A percentile compares a stretch with the other conserved stretches of the same genome.
phyloP scores from a whole-genome alignment of 2,113 vertebrate species.

The Pristiophorus japonicus region DNA sequence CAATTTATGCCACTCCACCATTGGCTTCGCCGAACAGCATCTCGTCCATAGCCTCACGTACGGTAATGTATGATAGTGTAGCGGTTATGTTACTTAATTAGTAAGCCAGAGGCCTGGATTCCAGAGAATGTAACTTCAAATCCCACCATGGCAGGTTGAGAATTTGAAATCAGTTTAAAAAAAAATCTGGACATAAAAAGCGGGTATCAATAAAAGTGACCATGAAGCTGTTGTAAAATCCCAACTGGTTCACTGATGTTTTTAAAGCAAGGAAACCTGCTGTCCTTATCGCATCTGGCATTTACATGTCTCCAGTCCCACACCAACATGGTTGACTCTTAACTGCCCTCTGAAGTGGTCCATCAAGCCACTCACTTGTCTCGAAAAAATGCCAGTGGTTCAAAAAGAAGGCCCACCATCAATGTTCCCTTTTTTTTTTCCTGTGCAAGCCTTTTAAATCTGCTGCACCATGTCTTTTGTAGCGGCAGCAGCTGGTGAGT shows the following conservation, averaged over 20 bases:
- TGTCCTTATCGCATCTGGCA: background rate
- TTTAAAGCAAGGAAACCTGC: too few relatives aligned
- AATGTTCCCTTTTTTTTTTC: too few relatives aligned
- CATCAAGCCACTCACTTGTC: too few relatives aligned
- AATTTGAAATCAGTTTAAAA: too few relatives aligned
- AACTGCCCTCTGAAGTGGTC: background rate
- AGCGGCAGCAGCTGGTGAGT: too few relatives aligned
- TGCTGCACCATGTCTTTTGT: too few relatives aligned
- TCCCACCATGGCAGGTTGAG: too few relatives aligned
- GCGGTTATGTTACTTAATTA: background rate
- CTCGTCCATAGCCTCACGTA: background rate
- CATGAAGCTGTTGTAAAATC: background rate
- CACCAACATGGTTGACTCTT: background rate
- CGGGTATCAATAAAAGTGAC: background rate
- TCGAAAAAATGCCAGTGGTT: too few relatives aligned
- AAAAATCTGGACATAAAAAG: too few relatives aligned
- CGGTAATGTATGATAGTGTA: too few relatives aligned
- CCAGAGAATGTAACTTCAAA: too few relatives aligned
- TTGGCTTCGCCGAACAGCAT: background rate
- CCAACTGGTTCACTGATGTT: background rate
- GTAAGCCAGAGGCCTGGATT: background rate
- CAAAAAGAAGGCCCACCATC: background rate
- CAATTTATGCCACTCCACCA: background rate
- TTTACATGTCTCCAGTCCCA: background rate
- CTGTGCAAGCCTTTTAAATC: too few relatives aligned